These are phyloP conservation scores for Melanargia galathea DNA, from an alignment of 2,888 invertebrate species.

Conservation along the genomic window DNA sequence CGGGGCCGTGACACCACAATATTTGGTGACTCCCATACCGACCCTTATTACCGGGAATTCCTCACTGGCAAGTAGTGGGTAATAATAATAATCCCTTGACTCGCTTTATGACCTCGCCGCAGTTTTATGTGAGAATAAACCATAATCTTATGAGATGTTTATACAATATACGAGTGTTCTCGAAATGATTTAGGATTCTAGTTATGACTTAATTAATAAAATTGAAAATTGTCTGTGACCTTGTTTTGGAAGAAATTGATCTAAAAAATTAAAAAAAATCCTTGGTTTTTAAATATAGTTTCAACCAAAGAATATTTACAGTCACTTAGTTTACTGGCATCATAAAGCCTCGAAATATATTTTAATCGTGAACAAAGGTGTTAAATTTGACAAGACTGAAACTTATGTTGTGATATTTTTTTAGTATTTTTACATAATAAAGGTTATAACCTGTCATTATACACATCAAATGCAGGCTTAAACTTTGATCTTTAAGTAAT, in stretches of 20 bases:
- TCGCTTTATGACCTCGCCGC: slow-evolving; percentile 67
- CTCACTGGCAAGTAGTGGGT: slow-evolving; percentile 59
- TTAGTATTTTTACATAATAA: too few species aligned
- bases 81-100: slow-evolving; percentile 67
- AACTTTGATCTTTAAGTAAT: too few species aligned
- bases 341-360: too few species aligned
- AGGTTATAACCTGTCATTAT: too few species aligned
- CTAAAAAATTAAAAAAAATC: too few species aligned
- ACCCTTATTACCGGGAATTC: slow-evolving; percentile 72
- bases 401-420: too few species aligned
- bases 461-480: too few species aligned
- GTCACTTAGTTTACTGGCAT: too few species aligned
- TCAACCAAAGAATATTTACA: too few species aligned
- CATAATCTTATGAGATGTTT: slow-evolving; percentile 45
- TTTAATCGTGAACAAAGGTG: too few species aligned
- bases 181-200: slow-evolving; percentile 6
- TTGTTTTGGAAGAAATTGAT: background rate
- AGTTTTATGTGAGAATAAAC: slow-evolving; percentile 63
- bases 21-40: slow-evolving; percentile 62
- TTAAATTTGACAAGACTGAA: too few species aligned
- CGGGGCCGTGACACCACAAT: slow-evolving; percentile 62
- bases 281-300: too few species aligned
- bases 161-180: slow-evolving; percentile 24
- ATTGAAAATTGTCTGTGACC: background rate
- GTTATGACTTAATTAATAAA: background rate